Conservation (phyloP, 2,888 invertebrate genomes). For the Gymnosoma rotundatum region DNA sequence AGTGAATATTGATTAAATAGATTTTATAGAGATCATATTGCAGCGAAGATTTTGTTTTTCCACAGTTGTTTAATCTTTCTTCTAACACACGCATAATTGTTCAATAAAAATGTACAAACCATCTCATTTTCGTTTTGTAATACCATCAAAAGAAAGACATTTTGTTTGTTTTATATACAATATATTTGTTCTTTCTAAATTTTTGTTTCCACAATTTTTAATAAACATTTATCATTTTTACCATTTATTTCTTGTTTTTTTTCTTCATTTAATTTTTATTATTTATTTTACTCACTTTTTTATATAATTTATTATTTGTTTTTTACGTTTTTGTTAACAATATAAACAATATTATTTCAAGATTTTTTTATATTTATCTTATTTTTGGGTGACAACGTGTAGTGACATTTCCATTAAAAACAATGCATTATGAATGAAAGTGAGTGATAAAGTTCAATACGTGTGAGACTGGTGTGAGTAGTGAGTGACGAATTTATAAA, state of each 20-base stretch:
- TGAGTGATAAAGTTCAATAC: conserved; percentile 33
- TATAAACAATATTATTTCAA: conserved; percentile 54
- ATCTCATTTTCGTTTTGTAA: neutral
- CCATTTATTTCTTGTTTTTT: conserved; percentile 33
- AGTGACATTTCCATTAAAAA: conserved; percentile 5
- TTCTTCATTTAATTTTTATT: conserved; percentile 17
- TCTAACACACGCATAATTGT: neutral
- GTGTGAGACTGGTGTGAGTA: conserved; percentile 2
- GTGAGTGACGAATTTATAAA: conserved; percentile 30
- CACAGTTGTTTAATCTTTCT: no score
- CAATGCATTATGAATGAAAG: neutral
- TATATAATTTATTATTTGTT: conserved; percentile 13
- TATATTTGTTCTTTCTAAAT: conserved; percentile 56
- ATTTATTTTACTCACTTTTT: conserved; percentile 33
- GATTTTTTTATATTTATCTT: conserved; percentile 23
- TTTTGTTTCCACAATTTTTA: conserved; percentile 51
- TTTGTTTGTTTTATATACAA: conserved; percentile 62
- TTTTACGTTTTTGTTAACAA: conserved; percentile 43
- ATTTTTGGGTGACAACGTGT: conserved; percentile 2
- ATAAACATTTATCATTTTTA: conserved; percentile 62
- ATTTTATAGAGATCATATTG: no score
- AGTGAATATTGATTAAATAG: no score
- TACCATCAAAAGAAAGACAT: neutral
- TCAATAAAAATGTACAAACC: neutral
- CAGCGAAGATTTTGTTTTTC: no score